phyloP scores from a whole-genome alignment of 2,888 invertebrate species.

The Rutpela maculata region DNA sequence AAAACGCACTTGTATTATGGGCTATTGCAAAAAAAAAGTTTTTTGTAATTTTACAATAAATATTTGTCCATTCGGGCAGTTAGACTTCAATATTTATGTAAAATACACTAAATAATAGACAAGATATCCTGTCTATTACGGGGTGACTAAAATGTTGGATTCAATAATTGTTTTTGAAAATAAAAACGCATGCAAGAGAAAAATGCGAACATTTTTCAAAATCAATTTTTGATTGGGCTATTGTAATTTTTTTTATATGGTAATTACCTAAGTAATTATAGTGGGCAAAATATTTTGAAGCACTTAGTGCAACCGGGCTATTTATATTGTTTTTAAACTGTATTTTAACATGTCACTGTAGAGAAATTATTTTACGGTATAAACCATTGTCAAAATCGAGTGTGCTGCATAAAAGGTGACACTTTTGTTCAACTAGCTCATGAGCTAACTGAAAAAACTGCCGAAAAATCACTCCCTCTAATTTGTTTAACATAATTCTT shows the following conservation, averaged over 20 bases:
- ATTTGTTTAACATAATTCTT: conserved; percentile 15
- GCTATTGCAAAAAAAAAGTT: conserved; percentile 74
- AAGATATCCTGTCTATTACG: conserved; percentile 46
- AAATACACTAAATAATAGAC: conserved; percentile 69
- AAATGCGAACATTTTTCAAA: conserved; percentile 52
- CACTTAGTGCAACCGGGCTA: conserved; percentile 75
- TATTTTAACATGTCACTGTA: conserved; percentile 64
- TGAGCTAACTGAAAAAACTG: conserved; percentile 57
- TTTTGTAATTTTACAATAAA: conserved; percentile 74
- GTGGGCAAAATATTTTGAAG: conserved; percentile 73
- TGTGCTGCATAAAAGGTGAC: conserved; percentile 62
- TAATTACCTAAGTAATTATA: conserved; percentile 65
- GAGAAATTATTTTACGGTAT: conserved; percentile 45
- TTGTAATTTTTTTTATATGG: conserved; percentile 70
- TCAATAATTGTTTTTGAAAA: conserved; percentile 63
- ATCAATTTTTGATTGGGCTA: conserved; percentile 71
- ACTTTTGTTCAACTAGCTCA: conserved; percentile 54
- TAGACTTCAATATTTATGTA: conserved; percentile 74
- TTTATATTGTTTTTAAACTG: conserved; percentile 68
- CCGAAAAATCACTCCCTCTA: conserved; percentile 60
- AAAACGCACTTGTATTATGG: conserved; percentile 67
- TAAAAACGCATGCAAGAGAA: conserved; percentile 45
- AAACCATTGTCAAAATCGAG: conserved; percentile 60
- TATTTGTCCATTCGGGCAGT: conserved; percentile 74
- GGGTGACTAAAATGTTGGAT: conserved; percentile 67